Conservation (phyloP, 1,140 invertebrate species). For the Bombus polaris region DNA sequence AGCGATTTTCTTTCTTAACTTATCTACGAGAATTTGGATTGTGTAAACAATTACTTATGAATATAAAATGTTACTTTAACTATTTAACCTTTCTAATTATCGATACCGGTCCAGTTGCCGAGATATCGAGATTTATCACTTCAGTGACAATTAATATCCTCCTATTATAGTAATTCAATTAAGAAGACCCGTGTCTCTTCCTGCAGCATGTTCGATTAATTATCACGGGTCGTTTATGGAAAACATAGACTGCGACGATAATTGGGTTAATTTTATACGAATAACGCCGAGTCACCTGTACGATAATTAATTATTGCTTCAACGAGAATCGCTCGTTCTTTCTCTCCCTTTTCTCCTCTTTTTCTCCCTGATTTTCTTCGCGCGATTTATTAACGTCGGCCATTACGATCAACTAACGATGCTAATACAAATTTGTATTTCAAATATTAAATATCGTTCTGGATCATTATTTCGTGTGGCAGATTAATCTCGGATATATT, state of each 20-base stretch:
- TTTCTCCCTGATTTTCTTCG: not conserved
- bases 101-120: not conserved
- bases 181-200: not conserved
- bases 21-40: no score
- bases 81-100: not conserved
- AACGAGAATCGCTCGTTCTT: not conserved
- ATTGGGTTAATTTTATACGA: slow-evolving; percentile 33
- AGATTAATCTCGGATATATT: not conserved
- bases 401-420: not conserved
- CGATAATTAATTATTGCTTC: slow-evolving; percentile 42
- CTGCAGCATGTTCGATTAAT: not conserved
- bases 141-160: not conserved
- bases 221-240: slow-evolving; percentile 4
- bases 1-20: not conserved
- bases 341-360: no score
- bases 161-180: slow-evolving; percentile 3
- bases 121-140: not conserved
- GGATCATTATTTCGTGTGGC: slow-evolving; percentile 22
- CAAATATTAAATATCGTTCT: slow-evolving; percentile 40
- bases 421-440: slow-evolving; percentile 9
- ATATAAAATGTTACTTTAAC: no score
- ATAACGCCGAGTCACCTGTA: not conserved
- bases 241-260: slow-evolving; percentile 26
- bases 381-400: slow-evolving; percentile 17
- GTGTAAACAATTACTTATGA: no score